Base-by-base conservation (phyloP, 2,797 vertebrate species). In the Mus caroli region DNA sequence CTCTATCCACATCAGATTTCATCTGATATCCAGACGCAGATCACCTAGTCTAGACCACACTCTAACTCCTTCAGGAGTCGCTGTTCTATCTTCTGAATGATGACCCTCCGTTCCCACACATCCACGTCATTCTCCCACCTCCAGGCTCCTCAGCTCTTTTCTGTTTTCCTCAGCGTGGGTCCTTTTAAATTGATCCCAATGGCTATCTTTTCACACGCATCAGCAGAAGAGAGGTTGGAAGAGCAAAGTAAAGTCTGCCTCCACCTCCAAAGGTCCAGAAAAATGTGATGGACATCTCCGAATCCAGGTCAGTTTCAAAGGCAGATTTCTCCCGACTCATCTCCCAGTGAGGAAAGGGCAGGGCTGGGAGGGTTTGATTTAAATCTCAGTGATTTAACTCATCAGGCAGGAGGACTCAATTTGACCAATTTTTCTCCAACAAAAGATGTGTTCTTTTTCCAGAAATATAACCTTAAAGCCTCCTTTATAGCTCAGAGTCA, bases 261-360 rank as follows among this genome's bases (percentile, higher is more conserved):
- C 88, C 7, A 52, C 50, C 26, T 31, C 91, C 84, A 95, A 83
- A 94, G 83, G 78, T 93, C 96, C 94, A 94, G 90, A 93, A 92
- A 94, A 95, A 93, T 95, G 86, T 73, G 91, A 97, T 75, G 85
- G 92, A 80, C 95, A 87, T 60, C 78, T 96, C 26, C 0, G 56
- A 97, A 97, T 95, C 76, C 96, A 96, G 97, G 97, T 95, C 97
- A 97, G 56, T 97, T 98, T 98, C 97, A 98, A 97, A 98, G 96
- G 94, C n/a, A 94, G 94, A 91, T 88, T 83, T 91, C 92, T 96
- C 95, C 83, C 19, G 84, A 97, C 97, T 97, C 94, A 96, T 97
- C 95, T 95, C 85, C 13, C 71, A 1, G 86, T 90, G 97, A 95
- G 0, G 73, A 92, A 84, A 92, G 91, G 87, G 71, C 95, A 88